Evolutionary conservation across 2,113 vertebrate genomes (phyloP), one percentile per base, ranked within the genome.

Genomic region (Ailuropoda melanoleuca): DNA sequence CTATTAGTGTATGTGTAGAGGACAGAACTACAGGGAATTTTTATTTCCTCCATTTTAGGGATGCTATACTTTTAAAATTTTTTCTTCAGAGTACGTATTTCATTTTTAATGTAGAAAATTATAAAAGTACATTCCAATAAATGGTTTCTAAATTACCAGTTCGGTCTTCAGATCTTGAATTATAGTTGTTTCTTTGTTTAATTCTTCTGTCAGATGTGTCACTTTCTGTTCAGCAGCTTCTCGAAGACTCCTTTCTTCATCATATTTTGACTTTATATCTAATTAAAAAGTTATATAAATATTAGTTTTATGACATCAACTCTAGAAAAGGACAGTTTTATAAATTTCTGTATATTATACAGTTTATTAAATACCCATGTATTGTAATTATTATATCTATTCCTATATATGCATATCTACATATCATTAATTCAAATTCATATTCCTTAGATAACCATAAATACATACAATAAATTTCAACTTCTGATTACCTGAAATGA

Each of bases 231-330:
- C 99, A 10, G 99, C 99, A 85, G 99, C 98, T 97, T 99, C 99
- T 96, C 99, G 99, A 53, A 99, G 98, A 97, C 99, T 99, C 97
- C 98, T 99, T 98, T 99, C 99, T 98, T 99, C 99, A 98, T 99
- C 99, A 70, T 99, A 99, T 77, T 99, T 99, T 70, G 99, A 99
- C 97, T 99, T 99, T 94, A 99, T 95, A 95, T 99, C 99, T 99
- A 98, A 50, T 96, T 93, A 93, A 97, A 55, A 29, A 95, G 24
- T 82, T 88, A 95, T 8, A 94, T 48, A 94, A 93, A 93, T 50
- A 93, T 37, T 88, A 88, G 37, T 92, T 83, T 95, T 53, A 87
- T 84, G 43, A 89, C 8, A 92, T 84, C 92, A 97, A 95, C 29
- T 95, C 58, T 88, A 83, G 21, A 29, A 10, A 78, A 96, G 34